Evolutionary conservation across 2,888 invertebrate species (phyloP), one percentile per base, ranked within the genome.

Genomic region (Smittia sp.): DNA sequence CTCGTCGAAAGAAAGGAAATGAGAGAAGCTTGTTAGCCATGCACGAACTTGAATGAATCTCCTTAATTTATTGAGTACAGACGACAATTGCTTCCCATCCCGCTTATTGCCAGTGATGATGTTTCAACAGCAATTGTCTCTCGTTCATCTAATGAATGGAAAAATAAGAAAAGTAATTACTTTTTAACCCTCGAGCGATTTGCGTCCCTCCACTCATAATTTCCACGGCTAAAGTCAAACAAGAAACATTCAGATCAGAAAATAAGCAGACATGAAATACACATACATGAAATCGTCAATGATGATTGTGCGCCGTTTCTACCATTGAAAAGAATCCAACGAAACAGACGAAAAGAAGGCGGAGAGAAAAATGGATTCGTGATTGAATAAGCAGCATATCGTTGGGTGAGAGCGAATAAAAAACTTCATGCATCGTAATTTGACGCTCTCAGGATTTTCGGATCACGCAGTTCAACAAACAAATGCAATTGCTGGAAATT

Each of bases 81-180:
- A 27, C 22, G 63, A 65, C 27, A 1, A 32, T 9, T 32, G 11
- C 15, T 46, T 46, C n/a, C 46, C 15, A 13, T 46, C 46, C 11
- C n/a, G 1, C 39, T 67, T 32, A 46, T 67, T 67, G 22, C 67
- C 67, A 67, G 20, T 41, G 18, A 46, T 46, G 41, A 67, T 13
- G 18, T 39, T 67, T 15, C 39, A 67, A 38, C 7, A 66, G 39
- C 38, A 39, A 32, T 15, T 24, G 9, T 15, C 20, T 15, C n/a
- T 20, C 11, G 22, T 52, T 52, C 7, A 15, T 46, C n/a, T 46
- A 46, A 46, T 46, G 46, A 46, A n/a, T 63, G 63, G 11, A 25
- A 27, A 24, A 27, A 69, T 54, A 54, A 54, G 52, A 69, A 69
- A 69, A 69, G 69, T 69, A 69, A 69, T 69, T 69, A 69, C 54